These are phyloP conservation scores for Drosophila robusta DNA, from an alignment of 2,888 invertebrate genomes.

Conservation along the genomic window DNA sequence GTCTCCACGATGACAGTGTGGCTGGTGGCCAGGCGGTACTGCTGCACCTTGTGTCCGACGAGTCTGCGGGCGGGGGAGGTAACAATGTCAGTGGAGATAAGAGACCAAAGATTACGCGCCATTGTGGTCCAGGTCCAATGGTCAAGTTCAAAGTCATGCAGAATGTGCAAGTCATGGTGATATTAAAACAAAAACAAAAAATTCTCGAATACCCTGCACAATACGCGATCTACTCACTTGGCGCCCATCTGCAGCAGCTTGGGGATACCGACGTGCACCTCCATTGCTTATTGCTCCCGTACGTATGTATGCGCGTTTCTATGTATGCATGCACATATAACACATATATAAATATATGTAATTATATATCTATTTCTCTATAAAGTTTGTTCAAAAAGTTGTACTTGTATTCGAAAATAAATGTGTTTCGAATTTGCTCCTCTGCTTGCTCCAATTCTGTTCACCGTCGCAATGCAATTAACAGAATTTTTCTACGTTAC, in stretches of 20 bases:
- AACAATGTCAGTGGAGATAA: slow-evolving; percentile 15
- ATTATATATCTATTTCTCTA: neutral
- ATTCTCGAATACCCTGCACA: neutral
- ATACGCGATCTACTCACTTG: slow-evolving; percentile 51
- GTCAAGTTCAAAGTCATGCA: slow-evolving; percentile 20
- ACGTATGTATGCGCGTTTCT: neutral
- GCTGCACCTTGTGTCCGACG: slow-evolving; percentile 71
- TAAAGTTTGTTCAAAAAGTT: neutral
- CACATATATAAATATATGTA: neutral
- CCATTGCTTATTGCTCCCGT: slow-evolving; percentile 34
- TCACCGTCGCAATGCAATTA: slow-evolving; percentile 23
- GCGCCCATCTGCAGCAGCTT: slow-evolving; percentile 52
- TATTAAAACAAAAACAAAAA: neutral
- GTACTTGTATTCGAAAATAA: neutral
- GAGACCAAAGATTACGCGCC: neutral
- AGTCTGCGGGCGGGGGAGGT: slow-evolving; percentile 50
- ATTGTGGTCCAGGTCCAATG: slow-evolving; percentile 20
- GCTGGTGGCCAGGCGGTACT: slow-evolving; percentile 71
- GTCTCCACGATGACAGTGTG: slow-evolving; percentile 72
- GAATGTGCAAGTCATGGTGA: slow-evolving; percentile 5
- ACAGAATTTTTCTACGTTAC: slow-evolving; percentile 2
- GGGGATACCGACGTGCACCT: slow-evolving; percentile 56
- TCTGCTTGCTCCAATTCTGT: slow-evolving; percentile 18
- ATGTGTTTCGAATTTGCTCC: slow-evolving; percentile 9
- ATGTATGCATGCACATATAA: neutral